phyloP scores from a whole-genome alignment of 1,140 invertebrate genomes.

The Elysia chlorotica region DNA sequence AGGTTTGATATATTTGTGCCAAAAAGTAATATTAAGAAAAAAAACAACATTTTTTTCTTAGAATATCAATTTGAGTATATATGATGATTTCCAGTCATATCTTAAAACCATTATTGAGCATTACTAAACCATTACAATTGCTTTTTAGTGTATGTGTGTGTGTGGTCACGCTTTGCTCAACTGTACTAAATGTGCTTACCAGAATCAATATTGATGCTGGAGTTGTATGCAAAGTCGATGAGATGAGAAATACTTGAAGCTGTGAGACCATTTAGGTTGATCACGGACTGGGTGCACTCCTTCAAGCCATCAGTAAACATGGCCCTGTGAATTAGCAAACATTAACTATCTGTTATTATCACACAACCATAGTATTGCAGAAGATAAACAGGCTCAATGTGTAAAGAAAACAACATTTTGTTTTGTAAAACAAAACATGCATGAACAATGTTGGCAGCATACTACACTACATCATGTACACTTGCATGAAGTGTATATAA shows the following conservation, averaged over 20 bases:
- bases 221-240: slow-evolving; percentile 75
- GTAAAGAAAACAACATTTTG: not conserved
- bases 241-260: slow-evolving; percentile 70
- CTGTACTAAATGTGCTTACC: slow-evolving; percentile 30
- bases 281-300: slow-evolving; percentile 71
- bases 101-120: too few species aligned
- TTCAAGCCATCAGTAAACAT: slow-evolving; percentile 79
- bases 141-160: too few species aligned
- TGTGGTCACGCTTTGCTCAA: too few species aligned
- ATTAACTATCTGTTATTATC: too few species aligned
- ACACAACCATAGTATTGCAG: too few species aligned
- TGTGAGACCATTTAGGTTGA: slow-evolving; percentile 70
- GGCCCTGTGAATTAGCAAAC: slow-evolving; percentile 57
- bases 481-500: not conserved
- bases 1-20: too few species aligned
- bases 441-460: too few species aligned
- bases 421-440: not conserved
- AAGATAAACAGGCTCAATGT: not conserved
- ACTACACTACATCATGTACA: not conserved
- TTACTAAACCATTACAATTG: too few species aligned
- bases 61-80: too few species aligned
- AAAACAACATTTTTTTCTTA: too few species aligned
- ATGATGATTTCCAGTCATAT: too few species aligned
- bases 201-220: slow-evolving; percentile 68
- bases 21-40: too few species aligned